Evolutionary conservation across 2,113 vertebrate genomes (phyloP), one percentile per base, ranked within the genome.

Genomic region (Syrmaticus mikado): DNA sequence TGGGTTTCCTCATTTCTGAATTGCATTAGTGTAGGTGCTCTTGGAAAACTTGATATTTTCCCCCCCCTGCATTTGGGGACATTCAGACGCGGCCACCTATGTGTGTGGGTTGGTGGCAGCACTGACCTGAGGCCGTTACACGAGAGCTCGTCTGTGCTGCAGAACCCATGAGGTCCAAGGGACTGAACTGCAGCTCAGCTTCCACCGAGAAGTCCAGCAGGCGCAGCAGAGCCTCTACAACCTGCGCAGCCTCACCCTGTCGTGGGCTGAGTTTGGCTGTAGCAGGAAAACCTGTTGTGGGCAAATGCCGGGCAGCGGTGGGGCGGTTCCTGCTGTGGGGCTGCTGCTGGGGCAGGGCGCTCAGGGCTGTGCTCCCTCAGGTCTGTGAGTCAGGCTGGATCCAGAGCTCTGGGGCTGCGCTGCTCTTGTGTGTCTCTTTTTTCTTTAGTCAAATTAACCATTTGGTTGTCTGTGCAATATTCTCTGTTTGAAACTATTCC

Each of bases 401-500:
- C 45, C 57, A 32, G 90, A 89, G 93, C 82, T 79, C 72, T 1
- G 13, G 85, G 82, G 85, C 72, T 66, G 67, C 79, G 72, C 81
- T 10, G 90, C 90, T 95, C 86, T 32, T 60, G 50, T 94, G 76
- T 97, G 21, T 85, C 40, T 11, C 58, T 22, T 85, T 95, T 90
- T 95, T 91, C 95, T 95, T 97, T 96, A 95, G 95, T 96, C 83
- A 48, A 67, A 96, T 97, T 96, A 96, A 97, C 96, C 75, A 1
- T 93, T 96, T 93, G 96, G 97, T 98, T 98, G 97, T 95, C 97
- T 97, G 98, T 98, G 98, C 98, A 98, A 98, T 98, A 98, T 98
- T 97, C 94, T 98, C 97, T 97, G 97, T 97, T 98, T 98, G 90
- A 96, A 98, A 97, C 97, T 97, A 96, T 97, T 95, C 95, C 30